Evolutionary conservation across 2,888 invertebrate species (phyloP).

Genomic region (Lucinisca nassula): DNA sequence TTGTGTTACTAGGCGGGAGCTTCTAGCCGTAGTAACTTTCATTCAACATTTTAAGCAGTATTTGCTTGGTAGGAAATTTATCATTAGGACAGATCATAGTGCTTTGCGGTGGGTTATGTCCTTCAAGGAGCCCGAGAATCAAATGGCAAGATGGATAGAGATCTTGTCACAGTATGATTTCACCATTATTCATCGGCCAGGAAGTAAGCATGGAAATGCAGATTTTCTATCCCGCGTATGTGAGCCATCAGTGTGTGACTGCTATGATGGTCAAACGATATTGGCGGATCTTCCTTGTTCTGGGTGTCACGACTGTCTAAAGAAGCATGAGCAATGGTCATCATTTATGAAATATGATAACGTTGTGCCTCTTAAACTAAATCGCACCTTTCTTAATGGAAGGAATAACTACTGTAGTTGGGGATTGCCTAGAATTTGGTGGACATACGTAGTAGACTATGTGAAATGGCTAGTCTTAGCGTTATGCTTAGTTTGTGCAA

Average conservation of each 20-base stretch:
- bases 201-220: constrained; percentile 43
- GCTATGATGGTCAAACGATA: constrained; percentile 43
- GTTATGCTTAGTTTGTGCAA: neutral
- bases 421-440: no score
- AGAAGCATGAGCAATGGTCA: constrained; percentile 50
- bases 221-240: constrained; percentile 48
- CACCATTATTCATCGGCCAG: constrained; percentile 48
- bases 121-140: constrained; percentile 59
- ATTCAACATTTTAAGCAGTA: constrained; percentile 69
- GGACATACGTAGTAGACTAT: neutral
- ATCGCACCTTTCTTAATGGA: neutral
- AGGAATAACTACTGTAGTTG: no score
- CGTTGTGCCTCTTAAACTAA: constrained; percentile 20
- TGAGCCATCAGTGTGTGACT: constrained; percentile 42
- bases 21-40: constrained; percentile 65
- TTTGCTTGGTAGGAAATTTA: constrained; percentile 58
- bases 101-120: constrained; percentile 58
- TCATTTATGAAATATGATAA: constrained; percentile 41
- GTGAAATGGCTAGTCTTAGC: neutral
- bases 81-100: constrained; percentile 65
- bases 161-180: constrained; percentile 56
- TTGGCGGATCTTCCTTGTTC: constrained; percentile 42
- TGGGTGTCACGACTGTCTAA: constrained; percentile 41
- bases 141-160: constrained; percentile 53
- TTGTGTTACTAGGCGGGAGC: constrained; percentile 61